These are phyloP conservation scores for Heliconius melpomene DNA, from an alignment of 1,140 invertebrate species.

Conservation along the genomic window DNA sequence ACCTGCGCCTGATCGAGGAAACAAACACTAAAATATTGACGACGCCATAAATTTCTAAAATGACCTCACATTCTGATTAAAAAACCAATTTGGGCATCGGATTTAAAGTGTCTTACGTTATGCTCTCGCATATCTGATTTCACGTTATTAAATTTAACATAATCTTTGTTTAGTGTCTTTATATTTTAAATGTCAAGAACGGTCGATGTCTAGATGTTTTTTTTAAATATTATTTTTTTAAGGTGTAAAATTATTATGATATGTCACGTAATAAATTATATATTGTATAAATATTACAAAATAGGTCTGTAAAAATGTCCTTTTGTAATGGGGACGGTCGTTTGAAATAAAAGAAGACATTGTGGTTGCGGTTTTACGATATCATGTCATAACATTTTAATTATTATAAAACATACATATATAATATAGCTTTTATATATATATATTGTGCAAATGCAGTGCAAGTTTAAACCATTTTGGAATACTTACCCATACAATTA, in stretches of 20 bases:
- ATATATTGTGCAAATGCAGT: background rate
- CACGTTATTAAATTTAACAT: constrained; percentile 43
- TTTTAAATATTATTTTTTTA: background rate
- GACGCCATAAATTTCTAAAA: constrained; percentile 68
- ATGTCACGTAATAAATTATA: constrained; percentile 14
- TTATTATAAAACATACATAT: background rate
- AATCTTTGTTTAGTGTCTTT: constrained; percentile 35
- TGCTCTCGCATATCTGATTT: constrained; percentile 35
- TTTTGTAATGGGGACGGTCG: constrained; percentile 4
- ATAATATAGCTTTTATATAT: background rate
- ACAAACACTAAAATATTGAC: constrained; percentile 70
- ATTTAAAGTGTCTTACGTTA: constrained; percentile 46
- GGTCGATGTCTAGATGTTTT: constrained; percentile 18
- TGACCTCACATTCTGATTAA: constrained; percentile 64
- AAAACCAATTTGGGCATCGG: constrained; percentile 62
- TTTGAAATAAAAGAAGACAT: constrained; percentile 21
- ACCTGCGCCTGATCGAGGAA: constrained; percentile 66
- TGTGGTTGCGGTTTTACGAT: constrained; percentile 21
- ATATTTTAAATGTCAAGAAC: constrained; percentile 36
- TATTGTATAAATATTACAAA: background rate
- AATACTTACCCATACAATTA: too few species aligned
- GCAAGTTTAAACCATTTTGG: too few species aligned
- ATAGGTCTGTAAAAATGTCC: background rate
- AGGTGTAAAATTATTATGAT: constrained; percentile 10
- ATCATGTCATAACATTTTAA: constrained; percentile 18